These are phyloP conservation scores for Lasioglossum malachurum DNA, from an alignment of 2,888 invertebrate species.

Conservation along the genomic window DNA sequence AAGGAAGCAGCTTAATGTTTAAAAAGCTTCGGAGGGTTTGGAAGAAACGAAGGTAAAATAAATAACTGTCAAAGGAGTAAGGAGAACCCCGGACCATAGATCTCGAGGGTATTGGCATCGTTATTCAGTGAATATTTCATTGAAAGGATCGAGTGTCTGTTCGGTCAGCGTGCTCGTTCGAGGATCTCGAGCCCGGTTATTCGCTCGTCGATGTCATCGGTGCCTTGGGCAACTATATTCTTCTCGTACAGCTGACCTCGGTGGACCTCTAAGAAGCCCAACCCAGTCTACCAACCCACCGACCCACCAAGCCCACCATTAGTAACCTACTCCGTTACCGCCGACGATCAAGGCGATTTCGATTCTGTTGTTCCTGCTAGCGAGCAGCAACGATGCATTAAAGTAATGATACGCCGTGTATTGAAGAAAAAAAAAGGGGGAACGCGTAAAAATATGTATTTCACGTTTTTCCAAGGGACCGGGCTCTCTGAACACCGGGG, in stretches of 20 bases:
- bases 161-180: conserved; percentile 56
- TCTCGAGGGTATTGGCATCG: conserved; percentile 55
- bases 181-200: conserved; percentile 76
- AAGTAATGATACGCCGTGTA: conserved; percentile 71
- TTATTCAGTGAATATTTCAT: conserved; percentile 68
- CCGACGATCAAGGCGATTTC: conserved; percentile 74
- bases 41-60: background rate
- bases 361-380: conserved; percentile 70
- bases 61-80: conserved; percentile 2
- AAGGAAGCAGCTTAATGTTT: background rate
- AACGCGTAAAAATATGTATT: conserved; percentile 63
- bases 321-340: conserved; percentile 75
- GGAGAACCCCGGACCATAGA: background rate
- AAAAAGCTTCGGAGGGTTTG: background rate
- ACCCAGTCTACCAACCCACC: conserved; percentile 80
- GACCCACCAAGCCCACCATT: conserved; percentile 79
- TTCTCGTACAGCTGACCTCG: conserved; percentile 80
- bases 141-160: conserved; percentile 60
- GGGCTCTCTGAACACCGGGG: background rate
- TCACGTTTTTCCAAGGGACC: conserved; percentile 45
- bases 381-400: conserved; percentile 73
- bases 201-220: conserved; percentile 83
- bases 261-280: conserved; percentile 81
- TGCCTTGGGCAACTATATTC: conserved; percentile 82
- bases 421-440: conserved; percentile 50